Conservation (phyloP, 2,888 invertebrate genomes). For the Dolichomitus sp. region DNA sequence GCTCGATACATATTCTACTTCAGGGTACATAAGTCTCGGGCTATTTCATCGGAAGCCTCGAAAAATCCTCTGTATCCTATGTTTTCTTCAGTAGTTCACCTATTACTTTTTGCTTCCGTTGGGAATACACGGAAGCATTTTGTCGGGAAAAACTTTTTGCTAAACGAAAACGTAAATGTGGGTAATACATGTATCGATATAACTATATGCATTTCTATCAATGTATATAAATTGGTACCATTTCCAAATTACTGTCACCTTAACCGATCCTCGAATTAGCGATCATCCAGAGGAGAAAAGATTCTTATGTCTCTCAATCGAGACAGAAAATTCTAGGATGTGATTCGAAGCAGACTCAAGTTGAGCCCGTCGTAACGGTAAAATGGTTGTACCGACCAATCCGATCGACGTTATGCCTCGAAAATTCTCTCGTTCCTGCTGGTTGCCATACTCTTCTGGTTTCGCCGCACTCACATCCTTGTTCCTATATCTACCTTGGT, state of each 20-base stretch:
- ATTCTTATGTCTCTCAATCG: not conserved
- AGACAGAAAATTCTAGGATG: slow-evolving; percentile 11
- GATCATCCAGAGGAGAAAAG: slow-evolving; percentile 15
- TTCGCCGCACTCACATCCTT: slow-evolving; percentile 18
- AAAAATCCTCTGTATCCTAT: not conserved
- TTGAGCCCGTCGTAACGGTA: slow-evolving; percentile 6
- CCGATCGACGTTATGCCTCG: slow-evolving; percentile 46
- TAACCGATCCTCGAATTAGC: slow-evolving; percentile 19
- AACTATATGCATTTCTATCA: not conserved
- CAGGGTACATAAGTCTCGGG: not conserved
- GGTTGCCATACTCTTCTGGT: slow-evolving; percentile 28
- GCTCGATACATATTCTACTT: slow-evolving; percentile 29
- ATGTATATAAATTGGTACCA: not conserved
- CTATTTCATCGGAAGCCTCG: slow-evolving; percentile 10
- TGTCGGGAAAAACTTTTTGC: slow-evolving; percentile 7
- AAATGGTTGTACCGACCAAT: slow-evolving; percentile 37
- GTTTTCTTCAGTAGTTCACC: not conserved
- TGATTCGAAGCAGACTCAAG: slow-evolving; percentile 10
- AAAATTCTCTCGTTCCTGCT: slow-evolving; percentile 48
- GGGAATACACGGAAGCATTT: not conserved
- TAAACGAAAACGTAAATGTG: not conserved
- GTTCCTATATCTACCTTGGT: not conserved
- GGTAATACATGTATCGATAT: not conserved
- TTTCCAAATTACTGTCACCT: slow-evolving; percentile 11
- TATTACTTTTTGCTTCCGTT: slow-evolving; percentile 23